A percentile compares a stretch with the other conserved stretches of the same genome.
phyloP scores from a whole-genome alignment of 2,888 invertebrate species.

The Bruchidius siliquastri region DNA sequence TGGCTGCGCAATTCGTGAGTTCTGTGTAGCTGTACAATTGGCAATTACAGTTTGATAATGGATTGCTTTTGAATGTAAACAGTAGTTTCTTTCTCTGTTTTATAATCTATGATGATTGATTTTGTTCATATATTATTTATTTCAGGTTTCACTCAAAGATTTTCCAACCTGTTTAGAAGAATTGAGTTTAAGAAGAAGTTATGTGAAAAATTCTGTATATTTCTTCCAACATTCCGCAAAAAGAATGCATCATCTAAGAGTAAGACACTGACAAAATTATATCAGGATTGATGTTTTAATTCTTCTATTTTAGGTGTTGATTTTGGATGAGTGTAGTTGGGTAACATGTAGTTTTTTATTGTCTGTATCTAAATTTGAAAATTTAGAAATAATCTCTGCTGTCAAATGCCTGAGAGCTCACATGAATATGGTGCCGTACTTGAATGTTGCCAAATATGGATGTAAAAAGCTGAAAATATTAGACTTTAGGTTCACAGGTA shows the following conservation, averaged over 20 bases:
- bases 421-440: slow-evolving; percentile 64
- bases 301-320: slow-evolving; percentile 53
- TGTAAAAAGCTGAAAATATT: slow-evolving; percentile 53
- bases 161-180: slow-evolving; percentile 62
- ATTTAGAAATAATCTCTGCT: slow-evolving; percentile 58
- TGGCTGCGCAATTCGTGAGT: too few relatives aligned
- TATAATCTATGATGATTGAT: neutral
- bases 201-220: slow-evolving; percentile 27
- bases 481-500: slow-evolving; percentile 43
- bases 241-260: slow-evolving; percentile 29
- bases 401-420: slow-evolving; percentile 60
- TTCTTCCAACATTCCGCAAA: slow-evolving; percentile 36
- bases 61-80: too few relatives aligned
- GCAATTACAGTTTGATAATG: too few relatives aligned
- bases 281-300: slow-evolving; percentile 5
- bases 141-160: slow-evolving; percentile 58
- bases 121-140: slow-evolving; percentile 10
- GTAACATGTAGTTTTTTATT: slow-evolving; percentile 68
- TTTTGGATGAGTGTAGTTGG: slow-evolving; percentile 71
- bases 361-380: slow-evolving; percentile 65
- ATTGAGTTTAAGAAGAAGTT: slow-evolving; percentile 54
- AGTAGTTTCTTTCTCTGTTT: too few relatives aligned
- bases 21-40: too few relatives aligned
- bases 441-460: slow-evolving; percentile 69
- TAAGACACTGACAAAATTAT: slow-evolving; percentile 12